A percentile compares a stretch with the other conserved stretches of the same genome.
Evolutionary conservation across 2,888 invertebrate genomes (phyloP).

Genomic region (Archips crataeganus): DNA sequence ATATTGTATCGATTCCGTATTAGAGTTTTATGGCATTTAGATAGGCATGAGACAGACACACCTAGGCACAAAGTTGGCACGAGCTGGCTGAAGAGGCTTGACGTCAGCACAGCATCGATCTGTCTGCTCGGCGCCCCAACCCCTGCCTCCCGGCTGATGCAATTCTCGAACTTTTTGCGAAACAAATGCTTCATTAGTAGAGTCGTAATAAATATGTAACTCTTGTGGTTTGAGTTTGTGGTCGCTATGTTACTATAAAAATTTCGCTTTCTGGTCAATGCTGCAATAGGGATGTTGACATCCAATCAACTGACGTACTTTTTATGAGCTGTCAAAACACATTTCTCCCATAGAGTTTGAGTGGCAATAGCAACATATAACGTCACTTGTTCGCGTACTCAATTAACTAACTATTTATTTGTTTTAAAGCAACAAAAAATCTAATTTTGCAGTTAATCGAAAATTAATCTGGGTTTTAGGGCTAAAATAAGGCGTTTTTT

Average conservation of each 20-base stretch:
- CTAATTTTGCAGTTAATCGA: too few relatives aligned
- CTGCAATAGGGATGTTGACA: too few relatives aligned
- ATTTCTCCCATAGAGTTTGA: too few relatives aligned
- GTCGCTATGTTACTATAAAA: background rate
- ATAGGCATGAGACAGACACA: conserved; percentile 30
- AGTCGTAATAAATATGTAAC: background rate
- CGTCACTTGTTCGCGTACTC: too few relatives aligned
- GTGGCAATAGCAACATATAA: too few relatives aligned
- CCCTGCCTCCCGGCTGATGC: conserved; percentile 71
- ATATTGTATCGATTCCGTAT: background rate
- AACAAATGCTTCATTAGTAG: conserved; percentile 10
- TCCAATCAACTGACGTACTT: too few relatives aligned
- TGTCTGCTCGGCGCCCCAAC: conserved; percentile 63
- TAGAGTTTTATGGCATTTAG: conserved; percentile 23
- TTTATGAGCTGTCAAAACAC: too few relatives aligned
- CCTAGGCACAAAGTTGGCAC: conserved; percentile 41
- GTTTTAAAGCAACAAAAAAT: too few relatives aligned
- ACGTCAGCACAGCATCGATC: conserved; percentile 79
- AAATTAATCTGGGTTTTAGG: too few relatives aligned
- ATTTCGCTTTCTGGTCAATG: background rate
- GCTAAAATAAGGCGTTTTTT: too few relatives aligned
- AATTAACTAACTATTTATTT: too few relatives aligned
- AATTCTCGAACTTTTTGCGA: conserved; percentile 57
- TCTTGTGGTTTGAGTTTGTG: background rate
- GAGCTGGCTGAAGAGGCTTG: conserved; percentile 68